Evolutionary conservation across 1,140 invertebrate species (phyloP).

Genomic region (Ladona fulva): DNA sequence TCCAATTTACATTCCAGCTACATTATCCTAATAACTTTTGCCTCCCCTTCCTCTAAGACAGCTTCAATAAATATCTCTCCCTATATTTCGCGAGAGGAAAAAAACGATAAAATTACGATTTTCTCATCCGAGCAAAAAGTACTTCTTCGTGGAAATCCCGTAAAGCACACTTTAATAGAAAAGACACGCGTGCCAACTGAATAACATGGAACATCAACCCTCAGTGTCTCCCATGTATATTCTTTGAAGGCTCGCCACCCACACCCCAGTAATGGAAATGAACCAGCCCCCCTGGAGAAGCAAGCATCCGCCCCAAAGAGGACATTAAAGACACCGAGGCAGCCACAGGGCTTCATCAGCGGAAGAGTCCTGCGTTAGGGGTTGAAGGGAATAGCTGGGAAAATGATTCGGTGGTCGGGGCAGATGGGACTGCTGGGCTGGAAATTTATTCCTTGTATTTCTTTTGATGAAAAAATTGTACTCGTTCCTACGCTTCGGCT

Average conservation of each 20-base stretch:
- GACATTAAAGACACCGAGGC: background rate
- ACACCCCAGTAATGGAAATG: background rate
- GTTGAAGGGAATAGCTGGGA: background rate
- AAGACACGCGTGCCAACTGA: background rate
- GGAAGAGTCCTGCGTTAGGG: background rate
- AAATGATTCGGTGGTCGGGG: background rate
- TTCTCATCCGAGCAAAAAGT: background rate
- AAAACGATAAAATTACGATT: background rate
- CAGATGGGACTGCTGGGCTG: background rate
- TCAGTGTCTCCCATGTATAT: background rate
- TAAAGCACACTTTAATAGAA: background rate
- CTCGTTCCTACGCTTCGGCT: no score
- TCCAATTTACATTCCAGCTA: background rate
- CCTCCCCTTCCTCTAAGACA: background rate
- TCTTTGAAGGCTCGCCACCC: background rate
- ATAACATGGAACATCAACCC: no score
- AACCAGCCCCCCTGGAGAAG: background rate
- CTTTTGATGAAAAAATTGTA: no score
- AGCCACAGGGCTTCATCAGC: conserved; percentile 1
- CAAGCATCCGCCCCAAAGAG: background rate
- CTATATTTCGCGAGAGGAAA: background rate
- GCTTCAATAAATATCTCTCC: background rate
- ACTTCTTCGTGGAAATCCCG: background rate
- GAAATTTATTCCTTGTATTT: no score
- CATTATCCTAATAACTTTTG: background rate